These are phyloP conservation scores for Sphyrna mokarran DNA, from an alignment of 2,113 vertebrate genomes.

Conservation along the genomic window DNA sequence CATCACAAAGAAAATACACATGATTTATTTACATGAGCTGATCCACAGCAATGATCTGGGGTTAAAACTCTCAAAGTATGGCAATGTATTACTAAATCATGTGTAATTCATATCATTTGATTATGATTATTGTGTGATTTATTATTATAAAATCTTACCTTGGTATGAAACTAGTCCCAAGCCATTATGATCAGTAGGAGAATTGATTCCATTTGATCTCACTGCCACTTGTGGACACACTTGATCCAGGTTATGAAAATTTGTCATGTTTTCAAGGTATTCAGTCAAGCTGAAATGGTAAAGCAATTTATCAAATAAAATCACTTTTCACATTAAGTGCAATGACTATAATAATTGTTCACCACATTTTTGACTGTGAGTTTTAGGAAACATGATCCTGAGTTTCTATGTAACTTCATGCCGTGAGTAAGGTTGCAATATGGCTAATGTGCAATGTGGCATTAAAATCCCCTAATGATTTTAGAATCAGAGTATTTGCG, in stretches of 20 bases:
- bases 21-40: not conserved
- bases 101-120: not conserved
- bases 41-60: not conserved
- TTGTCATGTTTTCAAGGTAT: not conserved
- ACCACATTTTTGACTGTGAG: not conserved
- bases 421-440: not conserved
- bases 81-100: not conserved
- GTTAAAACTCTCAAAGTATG: not conserved
- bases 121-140: not conserved
- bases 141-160: not conserved
- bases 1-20: not conserved
- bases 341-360: not conserved
- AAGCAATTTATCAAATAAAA: not conserved
- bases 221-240: not conserved
- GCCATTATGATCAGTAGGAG: too few relatives aligned
- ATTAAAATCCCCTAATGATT: not conserved
- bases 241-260: not conserved
- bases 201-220: not conserved
- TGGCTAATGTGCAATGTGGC: too few relatives aligned
- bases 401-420: not conserved
- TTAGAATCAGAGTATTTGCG: not conserved
- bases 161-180: not conserved
- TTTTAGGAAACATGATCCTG: not conserved
- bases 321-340: not conserved
- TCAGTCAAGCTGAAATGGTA: not conserved